Conservation (phyloP, 2,113 vertebrate genomes). For the Alouatta palliata region DNA sequence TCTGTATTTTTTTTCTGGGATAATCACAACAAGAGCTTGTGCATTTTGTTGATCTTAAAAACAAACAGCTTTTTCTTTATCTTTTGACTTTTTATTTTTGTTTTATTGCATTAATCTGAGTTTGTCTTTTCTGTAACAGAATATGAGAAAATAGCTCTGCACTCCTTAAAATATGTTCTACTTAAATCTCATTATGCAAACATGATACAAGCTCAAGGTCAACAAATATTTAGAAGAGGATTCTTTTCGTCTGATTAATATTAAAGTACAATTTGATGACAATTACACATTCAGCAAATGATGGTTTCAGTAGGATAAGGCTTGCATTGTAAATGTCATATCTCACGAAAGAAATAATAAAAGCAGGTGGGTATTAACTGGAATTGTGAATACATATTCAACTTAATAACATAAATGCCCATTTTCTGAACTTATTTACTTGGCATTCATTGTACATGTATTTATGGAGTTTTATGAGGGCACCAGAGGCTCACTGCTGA, state of each 20-base stretch:
- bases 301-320: neutral
- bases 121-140: neutral
- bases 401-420: neutral
- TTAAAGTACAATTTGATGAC: neutral
- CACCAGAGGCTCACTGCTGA: neutral
- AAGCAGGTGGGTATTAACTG: neutral
- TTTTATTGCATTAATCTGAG: neutral
- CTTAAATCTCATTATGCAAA: constrained; percentile 15
- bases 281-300: constrained; percentile 3
- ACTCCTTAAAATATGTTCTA: neutral
- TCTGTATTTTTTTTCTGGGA: neutral
- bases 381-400: neutral
- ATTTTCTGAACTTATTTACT: constrained; percentile 30
- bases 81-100: neutral
- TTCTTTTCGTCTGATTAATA: constrained; percentile 28
- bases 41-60: neutral
- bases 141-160: neutral
- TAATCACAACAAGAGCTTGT: neutral
- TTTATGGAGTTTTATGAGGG: neutral
- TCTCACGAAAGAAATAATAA: constrained; percentile 29
- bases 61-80: neutral
- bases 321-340: constrained; percentile 39
- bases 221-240: neutral
- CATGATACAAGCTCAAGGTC: neutral
- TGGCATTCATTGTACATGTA: neutral